Percentiles rank a stretch among this genome's conserved stretches.
These are phyloP conservation scores for Trematomus bernacchii DNA, from an alignment of 2,797 vertebrate genomes.

Conservation along the genomic window DNA sequence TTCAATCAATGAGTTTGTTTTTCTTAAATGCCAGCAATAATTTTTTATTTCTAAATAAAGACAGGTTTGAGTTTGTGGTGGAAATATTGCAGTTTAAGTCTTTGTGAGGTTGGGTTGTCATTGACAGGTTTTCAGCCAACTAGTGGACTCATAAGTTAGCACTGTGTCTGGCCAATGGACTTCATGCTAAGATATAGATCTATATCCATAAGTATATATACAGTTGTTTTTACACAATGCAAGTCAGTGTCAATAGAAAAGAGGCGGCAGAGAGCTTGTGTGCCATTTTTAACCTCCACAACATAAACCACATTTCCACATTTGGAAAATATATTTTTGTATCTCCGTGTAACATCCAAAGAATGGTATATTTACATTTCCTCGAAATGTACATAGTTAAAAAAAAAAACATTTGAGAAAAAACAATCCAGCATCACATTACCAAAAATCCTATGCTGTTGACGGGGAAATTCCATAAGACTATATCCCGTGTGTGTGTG, in stretches of 20 bases:
- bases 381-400: constrained; percentile 34
- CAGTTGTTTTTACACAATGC: background rate
- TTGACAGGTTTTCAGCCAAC: constrained; percentile 1
- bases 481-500: constrained; percentile 35
- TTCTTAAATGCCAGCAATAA: constrained; percentile 5
- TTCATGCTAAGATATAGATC: constrained; percentile 2
- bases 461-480: constrained; percentile 60
- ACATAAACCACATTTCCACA: constrained; percentile 14
- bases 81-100: no score
- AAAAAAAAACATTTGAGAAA: constrained; percentile 35
- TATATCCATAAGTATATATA: no score
- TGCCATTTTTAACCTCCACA: constrained; percentile 16
- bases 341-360: constrained; percentile 20
- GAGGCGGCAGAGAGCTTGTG: background rate
- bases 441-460: constrained; percentile 33
- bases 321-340: constrained; percentile 17
- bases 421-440: constrained; percentile 41
- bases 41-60: constrained; percentile 18
- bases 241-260: background rate
- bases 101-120: no score
- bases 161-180: background rate
- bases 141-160: background rate
- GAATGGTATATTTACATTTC: constrained; percentile 30
- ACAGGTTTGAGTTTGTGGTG: background rate
- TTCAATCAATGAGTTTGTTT: constrained; percentile 17